Evolutionary conservation across 2,888 invertebrate species (phyloP).

Genomic region (Baronia brevicornis): DNA sequence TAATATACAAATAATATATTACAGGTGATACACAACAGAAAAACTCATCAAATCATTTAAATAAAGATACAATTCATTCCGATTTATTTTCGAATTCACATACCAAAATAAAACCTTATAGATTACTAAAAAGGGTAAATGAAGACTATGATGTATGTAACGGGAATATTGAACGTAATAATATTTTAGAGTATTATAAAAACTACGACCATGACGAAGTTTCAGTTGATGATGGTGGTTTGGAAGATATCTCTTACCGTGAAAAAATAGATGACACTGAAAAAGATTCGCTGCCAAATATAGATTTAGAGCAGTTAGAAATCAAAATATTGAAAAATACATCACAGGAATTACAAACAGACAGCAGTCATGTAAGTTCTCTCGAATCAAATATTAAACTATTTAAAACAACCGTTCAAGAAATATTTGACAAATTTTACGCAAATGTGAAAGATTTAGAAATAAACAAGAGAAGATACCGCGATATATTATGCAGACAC

Average conservation of each 20-base stretch:
- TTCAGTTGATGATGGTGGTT: conserved; percentile 37
- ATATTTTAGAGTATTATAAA: conserved; percentile 42
- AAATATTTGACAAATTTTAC: conserved; percentile 57
- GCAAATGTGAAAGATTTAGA: conserved; percentile 51
- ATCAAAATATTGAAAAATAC: conserved; percentile 39
- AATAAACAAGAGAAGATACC: conserved; percentile 46
- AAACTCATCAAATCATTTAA: too few species aligned
- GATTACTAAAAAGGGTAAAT: too few species aligned
- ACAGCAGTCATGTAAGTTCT: conserved; percentile 32
- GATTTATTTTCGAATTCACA: too few species aligned
- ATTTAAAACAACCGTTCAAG: conserved; percentile 52
- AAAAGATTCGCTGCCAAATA: conserved; percentile 36
- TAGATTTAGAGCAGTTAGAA: conserved; percentile 47
- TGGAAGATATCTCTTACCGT: conserved; percentile 20
- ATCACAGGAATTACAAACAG: conserved; percentile 43
- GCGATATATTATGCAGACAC: conserved; percentile 48
- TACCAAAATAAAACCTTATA: too few species aligned
- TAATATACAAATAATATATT: too few species aligned
- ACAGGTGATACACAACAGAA: too few species aligned
- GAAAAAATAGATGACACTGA: conserved; percentile 20
- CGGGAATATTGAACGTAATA: conserved; percentile 4
- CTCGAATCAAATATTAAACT: conserved; percentile 55
- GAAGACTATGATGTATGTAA: conserved; percentile 9
- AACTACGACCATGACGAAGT: conserved; percentile 48
- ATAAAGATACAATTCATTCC: too few species aligned